Percentiles rank a stretch among this genome's conserved stretches.
phyloP scores from a whole-genome alignment of 1,140 invertebrate species.

The Streblospio benedicti region DNA sequence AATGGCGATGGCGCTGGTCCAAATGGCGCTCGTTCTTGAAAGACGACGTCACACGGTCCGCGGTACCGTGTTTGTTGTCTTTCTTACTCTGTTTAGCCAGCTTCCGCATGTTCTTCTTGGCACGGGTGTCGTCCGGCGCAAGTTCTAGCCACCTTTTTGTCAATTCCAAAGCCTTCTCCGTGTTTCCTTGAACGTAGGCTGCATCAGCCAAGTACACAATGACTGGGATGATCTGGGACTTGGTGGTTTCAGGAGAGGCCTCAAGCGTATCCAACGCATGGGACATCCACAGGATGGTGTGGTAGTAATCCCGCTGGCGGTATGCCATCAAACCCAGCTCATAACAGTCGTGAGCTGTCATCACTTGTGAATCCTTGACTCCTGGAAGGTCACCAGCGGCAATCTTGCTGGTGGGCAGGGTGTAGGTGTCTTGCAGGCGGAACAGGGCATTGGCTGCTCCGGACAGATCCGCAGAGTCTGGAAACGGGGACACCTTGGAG shows the following conservation, averaged over 20 bases:
- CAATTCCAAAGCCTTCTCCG: slow-evolving; percentile 71
- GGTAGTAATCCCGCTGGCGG: slow-evolving; percentile 82
- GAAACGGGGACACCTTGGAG: too few relatives aligned
- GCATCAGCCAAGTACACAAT: neutral
- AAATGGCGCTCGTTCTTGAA: slow-evolving; percentile 25
- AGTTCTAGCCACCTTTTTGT: slow-evolving; percentile 80
- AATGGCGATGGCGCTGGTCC: slow-evolving; percentile 32
- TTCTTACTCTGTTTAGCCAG: too few relatives aligned
- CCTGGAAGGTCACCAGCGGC: slow-evolving; percentile 81
- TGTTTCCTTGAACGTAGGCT: slow-evolving; percentile 58
- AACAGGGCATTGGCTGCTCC: slow-evolving; percentile 89
- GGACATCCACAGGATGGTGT: slow-evolving; percentile 90
- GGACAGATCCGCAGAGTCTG: slow-evolving; percentile 62
- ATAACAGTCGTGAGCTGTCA: slow-evolving; percentile 80
- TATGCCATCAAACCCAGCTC: slow-evolving; percentile 89
- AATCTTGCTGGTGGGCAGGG: slow-evolving; percentile 78
- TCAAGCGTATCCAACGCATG: slow-evolving; percentile 64
- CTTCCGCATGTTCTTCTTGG: slow-evolving; percentile 75
- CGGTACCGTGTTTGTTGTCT: too few relatives aligned
- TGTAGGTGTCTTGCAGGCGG: slow-evolving; percentile 93
- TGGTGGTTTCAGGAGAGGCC: neutral
- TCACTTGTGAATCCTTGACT: slow-evolving; percentile 43
- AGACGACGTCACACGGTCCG: neutral
- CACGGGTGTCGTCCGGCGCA: slow-evolving; percentile 72
- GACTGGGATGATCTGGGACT: neutral